Evolutionary conservation across 2,113 vertebrate species (phyloP), one percentile per base, ranked within the genome.

Genomic region (Chaenocephalus aceratus): DNA sequence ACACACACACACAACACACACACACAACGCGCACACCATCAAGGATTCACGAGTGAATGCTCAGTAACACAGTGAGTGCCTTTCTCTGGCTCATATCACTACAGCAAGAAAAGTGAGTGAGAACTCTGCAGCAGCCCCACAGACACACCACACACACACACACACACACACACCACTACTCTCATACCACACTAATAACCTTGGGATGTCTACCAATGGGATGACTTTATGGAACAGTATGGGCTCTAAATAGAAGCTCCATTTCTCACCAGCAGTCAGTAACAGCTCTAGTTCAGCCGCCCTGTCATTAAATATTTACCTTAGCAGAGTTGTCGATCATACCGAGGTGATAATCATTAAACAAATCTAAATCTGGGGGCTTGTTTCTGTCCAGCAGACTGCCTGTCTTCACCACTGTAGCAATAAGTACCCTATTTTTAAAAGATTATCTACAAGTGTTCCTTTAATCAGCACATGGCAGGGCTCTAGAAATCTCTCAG

Each of bases 231-330:
- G 88, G 87, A 91, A 90, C 78, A 58, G 82, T 69, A 85, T 71
- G 81, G 79, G 83, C 74, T 85, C 88, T 86, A 88, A 94, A 96
- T 94, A 95, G 77, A 85, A 91, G 85, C 77, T 84, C 88, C 89
- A 94, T 93, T 94, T 92, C 94, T 94, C 90, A 91, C 76, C 83
- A 82, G 84, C 87, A 92, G 88, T 89, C 88, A 91, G 84, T 86
- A 90, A 94, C 82, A 68, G 88, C 93, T 94, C 92, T 88, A 95
- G 94, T 94, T 94, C 94, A 90, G 89, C 91, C 84, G 59, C 41
- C 79, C 81, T 62, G 81, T 90, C 92, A 95, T 96, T 94, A 95
- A 95, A 95, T 95, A 95, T 95, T 94, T 93, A 96, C 94, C 93
- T 92, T 86, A 77, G 72, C 73, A 51, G 90, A 93, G 91, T 89